Conservation (phyloP, 1,140 invertebrate species). For the Drosophila erecta region DNA sequence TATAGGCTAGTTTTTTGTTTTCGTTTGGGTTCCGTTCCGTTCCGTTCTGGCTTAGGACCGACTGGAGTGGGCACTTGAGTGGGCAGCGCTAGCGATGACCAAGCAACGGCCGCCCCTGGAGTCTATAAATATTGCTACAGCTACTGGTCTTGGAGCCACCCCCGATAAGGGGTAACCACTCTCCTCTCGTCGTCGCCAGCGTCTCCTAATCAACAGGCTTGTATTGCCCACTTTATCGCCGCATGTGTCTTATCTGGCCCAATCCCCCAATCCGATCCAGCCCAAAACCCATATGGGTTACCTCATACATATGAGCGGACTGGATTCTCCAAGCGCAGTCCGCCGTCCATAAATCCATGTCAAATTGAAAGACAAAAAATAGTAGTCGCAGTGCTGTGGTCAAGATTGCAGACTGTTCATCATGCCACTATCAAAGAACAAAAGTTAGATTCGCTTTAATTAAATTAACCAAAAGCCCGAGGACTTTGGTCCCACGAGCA, state of each 20-base stretch:
- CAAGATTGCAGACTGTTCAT: constrained; percentile 17
- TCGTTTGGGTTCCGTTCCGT: not conserved
- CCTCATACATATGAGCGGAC: not conserved
- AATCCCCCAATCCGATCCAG: not conserved
- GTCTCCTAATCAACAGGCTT: constrained; percentile 43
- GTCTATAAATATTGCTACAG: constrained; percentile 63
- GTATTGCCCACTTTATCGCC: constrained; percentile 29
- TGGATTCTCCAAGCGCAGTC: constrained; percentile 25
- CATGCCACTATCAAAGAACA: not conserved
- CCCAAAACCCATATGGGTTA: not conserved
- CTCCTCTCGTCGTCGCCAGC: constrained; percentile 1
- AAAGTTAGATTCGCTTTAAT: constrained; percentile 30
- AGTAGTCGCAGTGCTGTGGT: constrained; percentile 8
- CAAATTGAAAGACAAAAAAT: constrained; percentile 8
- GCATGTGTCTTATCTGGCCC: constrained; percentile 46
- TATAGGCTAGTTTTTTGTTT: constrained; percentile 48
- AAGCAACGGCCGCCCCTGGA: constrained; percentile 48
- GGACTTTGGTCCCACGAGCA: constrained; percentile 35
- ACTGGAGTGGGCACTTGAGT: constrained; percentile 42
- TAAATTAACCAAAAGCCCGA: constrained; percentile 25
- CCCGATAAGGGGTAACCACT: constrained; percentile 18
- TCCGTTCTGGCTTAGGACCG: not conserved
- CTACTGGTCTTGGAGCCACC: constrained; percentile 17
- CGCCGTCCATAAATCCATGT: constrained; percentile 46
- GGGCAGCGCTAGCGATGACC: constrained; percentile 37